Base-by-base conservation (phyloP, 2,113 vertebrate genomes). In the Theropithecus gelada region DNA sequence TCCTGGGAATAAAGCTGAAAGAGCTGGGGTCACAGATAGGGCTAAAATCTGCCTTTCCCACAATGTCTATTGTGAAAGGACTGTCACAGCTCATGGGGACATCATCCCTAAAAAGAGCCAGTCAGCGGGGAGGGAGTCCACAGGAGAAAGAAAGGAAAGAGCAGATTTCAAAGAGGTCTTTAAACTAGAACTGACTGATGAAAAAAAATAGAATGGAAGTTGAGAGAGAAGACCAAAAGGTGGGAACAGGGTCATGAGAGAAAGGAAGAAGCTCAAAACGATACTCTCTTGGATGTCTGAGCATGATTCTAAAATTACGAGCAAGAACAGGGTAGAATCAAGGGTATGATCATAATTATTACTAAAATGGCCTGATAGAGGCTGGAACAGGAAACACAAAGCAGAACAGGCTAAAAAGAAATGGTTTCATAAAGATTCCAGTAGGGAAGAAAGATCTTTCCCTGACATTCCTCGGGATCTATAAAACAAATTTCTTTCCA, bases 221-320 rank as follows among this genome's bases (percentile, higher is more conserved):
- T 94, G 73, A 95, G 68, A 32, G 90, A 96, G 66, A 92, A 84
- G 96, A 91, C 94, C 95, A 82, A 93, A 97, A 95, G 96, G 96
- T 96, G 78, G 79, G 81, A 88, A 76, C 35, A 27, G 88, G 96
- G 95, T 97, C 94, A 83, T 8, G 55, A 75, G 88, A 75, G 57
- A 75, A 68, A 30, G 52, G 27, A 68, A 38, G 57, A 17, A 4
- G 40, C 92, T 94, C 97, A 83, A 18, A 2, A 92, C 92, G 94
- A 68, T 66, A 5, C 70, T 96, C 93, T 88, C 92, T 75, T 81
- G 95, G 96, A 86, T 55, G 66, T 88, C 73, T 55, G 76, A 80
- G 87, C 5, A 7, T 9, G 52, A 88, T 96, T 96, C 98, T 98
- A 98, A 98, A 97, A 98, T 97, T 98, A 97, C 8, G 3, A 96